Evolutionary conservation across 2,797 vertebrate species (phyloP).

Genomic region (Falco concolor): DNA sequence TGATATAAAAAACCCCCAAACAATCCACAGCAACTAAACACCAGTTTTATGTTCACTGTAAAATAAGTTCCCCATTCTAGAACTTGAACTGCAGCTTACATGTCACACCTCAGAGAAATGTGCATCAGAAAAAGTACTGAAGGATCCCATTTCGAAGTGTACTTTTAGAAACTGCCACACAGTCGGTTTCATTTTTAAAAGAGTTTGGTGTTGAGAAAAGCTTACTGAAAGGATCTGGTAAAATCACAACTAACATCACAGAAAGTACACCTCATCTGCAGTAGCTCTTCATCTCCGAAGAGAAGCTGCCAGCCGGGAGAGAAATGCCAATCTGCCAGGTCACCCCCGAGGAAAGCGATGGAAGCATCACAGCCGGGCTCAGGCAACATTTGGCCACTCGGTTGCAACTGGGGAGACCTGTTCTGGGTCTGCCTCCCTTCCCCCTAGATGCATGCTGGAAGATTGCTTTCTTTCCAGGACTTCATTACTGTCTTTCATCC

Average conservation of each 20-base stretch:
- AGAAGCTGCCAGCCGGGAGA: not conserved
- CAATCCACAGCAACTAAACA: not conserved
- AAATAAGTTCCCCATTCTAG: not conserved
- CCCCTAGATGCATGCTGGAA: not conserved
- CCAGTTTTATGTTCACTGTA: not conserved
- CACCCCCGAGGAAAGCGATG: not conserved
- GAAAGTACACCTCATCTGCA: not conserved
- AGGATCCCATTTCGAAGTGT: not conserved
- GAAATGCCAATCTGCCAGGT: not conserved
- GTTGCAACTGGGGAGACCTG: not conserved
- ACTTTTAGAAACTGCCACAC: not conserved
- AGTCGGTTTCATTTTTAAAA: not conserved
- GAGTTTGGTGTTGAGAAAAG: not conserved
- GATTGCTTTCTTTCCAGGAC: not conserved
- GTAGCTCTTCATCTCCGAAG: not conserved
- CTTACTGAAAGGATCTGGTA: not conserved
- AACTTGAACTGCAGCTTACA: not conserved
- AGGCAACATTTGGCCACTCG: not conserved
- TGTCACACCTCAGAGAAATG: not conserved
- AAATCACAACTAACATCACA: not conserved
- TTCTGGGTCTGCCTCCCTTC: not conserved
- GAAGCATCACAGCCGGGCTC: not conserved
- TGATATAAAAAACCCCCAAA: not conserved
- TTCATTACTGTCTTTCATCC: not conserved
- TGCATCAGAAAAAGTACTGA: not conserved